Base-by-base conservation (phyloP, 2,888 invertebrate species). In the Megaustenia siamemsis region DNA sequence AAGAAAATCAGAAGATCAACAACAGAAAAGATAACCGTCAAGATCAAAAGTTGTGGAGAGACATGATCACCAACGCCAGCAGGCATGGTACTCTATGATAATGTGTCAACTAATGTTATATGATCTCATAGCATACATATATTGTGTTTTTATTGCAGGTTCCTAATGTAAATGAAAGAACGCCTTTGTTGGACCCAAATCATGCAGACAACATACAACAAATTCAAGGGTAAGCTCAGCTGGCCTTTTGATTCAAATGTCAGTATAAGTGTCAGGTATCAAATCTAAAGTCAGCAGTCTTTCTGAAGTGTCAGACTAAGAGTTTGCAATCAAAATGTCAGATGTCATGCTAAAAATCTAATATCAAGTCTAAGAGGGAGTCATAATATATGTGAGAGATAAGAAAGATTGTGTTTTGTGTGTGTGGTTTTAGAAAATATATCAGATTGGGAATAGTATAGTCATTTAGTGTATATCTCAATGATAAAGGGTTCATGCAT, bases 151-250 rank as follows among this genome's bases (percentile, higher is more conserved):
- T 12, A n/a, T 76, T 76, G 12, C 85, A 86, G 86, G 69, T 66
- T 60, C 66, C 56, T 28, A 87, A 86, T 53, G 76, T 86, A n/a
- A 82, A 86, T 83, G 89, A 89, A 84, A 88, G 87, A 80, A 88
- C 86, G 32, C 86, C 86, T 32, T 85, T 89, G 15, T 66, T 90
- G 45, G 85, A 87, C 53, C 89, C 90, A 24, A 84, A 85, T 35
- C 86, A 78, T 63, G 84, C 86, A 68, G 87, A 84, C 82, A 79
- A 40, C 84, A 38, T 18, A 68, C 77, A 83, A 38, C 71, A 71
- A 40, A 82, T 82, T 32, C 82, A 56, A 43, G 82, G 75, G 73
- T 73, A 56, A 63, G 43, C 28, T 28, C 28, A 28, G 32, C n/a
- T n/a, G 5, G 6, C 32, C 28, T 15, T 28, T 6, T 32, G n/a